Evolutionary conservation across 1,140 invertebrate species (phyloP), one percentile per base, ranked within the genome.

Genomic region (Octopus sinensis): DNA sequence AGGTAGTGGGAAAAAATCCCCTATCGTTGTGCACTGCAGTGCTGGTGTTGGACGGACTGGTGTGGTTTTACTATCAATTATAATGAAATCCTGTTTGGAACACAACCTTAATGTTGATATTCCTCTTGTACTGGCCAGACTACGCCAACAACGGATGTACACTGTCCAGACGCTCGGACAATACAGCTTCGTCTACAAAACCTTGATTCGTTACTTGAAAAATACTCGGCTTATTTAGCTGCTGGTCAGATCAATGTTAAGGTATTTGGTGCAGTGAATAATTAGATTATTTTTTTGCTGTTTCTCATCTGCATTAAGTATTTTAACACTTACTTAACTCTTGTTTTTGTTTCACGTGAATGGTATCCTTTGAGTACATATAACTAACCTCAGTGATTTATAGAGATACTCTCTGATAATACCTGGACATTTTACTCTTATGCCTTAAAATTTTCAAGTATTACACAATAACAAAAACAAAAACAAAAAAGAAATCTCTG

Each of bases 21-120:
- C 96, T 4, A 97, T 98, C 86, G 93, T 98, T 53, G 96, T 98
- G 56, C 97, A 98, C 90, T 98, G 97, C 90, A 97, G 95, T 87
- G 97, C 97, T 75, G 98, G 97, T 9, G 98, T 99, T 85, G 97
- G 97, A 78, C 93, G 97, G 85, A 98, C 97, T 90, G 97, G 97
- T 95, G 91, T 95, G 5, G 93, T 95, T n/a, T 93, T 97, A 54
- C 92, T 99, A 76, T 95, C 99, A 85, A 97, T 99, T 90, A 97
- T 99, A 78, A 92, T 97, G 85, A 92, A 96, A 30, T 95, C 95
- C 89, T 95, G 95, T 78, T 90, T 96, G n/a, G 95, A 96, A 91
- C 94, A 95, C 87, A 96, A 96, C 91, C 94, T 96, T 92, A 88
- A 86, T 81, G 87, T 90, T 73, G 89, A 90, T 90, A 93, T 96